Evolutionary conservation across 2,888 invertebrate species (phyloP), one percentile per base, ranked within the genome.

Genomic region (Ametastegia equiseti): DNA sequence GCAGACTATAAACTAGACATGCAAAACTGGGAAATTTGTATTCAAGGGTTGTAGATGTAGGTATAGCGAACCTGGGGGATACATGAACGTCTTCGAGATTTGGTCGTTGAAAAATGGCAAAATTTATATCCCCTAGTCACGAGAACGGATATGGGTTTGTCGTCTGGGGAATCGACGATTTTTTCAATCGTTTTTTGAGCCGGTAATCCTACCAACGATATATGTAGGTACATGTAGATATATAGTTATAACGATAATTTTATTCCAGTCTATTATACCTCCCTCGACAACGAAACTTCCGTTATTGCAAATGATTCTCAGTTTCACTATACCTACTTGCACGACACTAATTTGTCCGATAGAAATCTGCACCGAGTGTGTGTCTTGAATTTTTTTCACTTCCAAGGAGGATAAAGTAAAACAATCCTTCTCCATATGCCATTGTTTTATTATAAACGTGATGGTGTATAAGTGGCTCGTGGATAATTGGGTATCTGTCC

Each of bases 241-340:
- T 9, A 27, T n/a, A 11, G n/a, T 45, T 69, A 47, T 45, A 75
- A 75, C 19, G 27, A 27, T 73, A 13, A 50, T 75, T 75, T 50
- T 75, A 36, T 75, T 75, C 19, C 50, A 36, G 11, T 13, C 75
- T 50, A 54, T n/a, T n/a, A n/a, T n/a, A n/a, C n/a, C 75, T 23
- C 69, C 19, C 67, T 36, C 67, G 67, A 71, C 65, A 67, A 19
- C 50, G 75, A 75, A 36, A 75, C 75, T 75, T 75, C 75, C 75
- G 75, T 75, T 75, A 54, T 75, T 75, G 50, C 23, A 33, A 39
- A 36, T 54, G 47, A 47, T 13, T 71, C 50, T 33, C n/a, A 75
- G 75, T 75, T 75, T 75, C 75, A 75, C n/a, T n/a, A n/a, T n/a
- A n/a, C n/a, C n/a, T n/a, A n/a, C 75, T 54, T 36, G 75, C 75